Percentiles rank a stretch among this genome's conserved stretches.
phyloP scores from a whole-genome alignment of 2,888 invertebrate species.

The Himalopsyche anomala region DNA sequence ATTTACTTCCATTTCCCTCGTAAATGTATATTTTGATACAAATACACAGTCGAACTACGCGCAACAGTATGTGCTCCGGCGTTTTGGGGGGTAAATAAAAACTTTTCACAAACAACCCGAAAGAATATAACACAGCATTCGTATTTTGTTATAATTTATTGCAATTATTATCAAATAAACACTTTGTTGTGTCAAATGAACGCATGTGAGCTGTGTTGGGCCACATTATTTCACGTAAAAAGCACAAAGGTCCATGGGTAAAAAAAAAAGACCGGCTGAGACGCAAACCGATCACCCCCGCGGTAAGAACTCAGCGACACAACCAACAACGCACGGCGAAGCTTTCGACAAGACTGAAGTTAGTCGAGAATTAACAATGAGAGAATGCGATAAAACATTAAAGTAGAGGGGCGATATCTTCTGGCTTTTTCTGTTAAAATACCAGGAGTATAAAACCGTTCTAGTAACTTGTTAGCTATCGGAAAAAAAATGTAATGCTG shows the following conservation, averaged over 20 bases:
- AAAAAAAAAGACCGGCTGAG: constrained; percentile 5
- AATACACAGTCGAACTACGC: not conserved
- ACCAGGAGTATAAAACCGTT: not conserved
- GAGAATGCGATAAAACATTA: constrained; percentile 31
- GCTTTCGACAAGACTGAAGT: constrained; percentile 29
- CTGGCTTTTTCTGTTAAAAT: not conserved
- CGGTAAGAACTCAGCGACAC: not conserved
- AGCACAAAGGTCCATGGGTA: not conserved
- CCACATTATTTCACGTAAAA: constrained; percentile 14
- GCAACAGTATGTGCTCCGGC: not conserved
- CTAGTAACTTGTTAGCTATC: not conserved
- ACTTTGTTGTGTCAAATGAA: not conserved
- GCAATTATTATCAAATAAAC: not conserved
- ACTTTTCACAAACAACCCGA: constrained; percentile 21
- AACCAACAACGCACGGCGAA: not conserved
- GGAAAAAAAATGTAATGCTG: not conserved
- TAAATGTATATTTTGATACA: not conserved
- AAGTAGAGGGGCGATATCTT: constrained; percentile 4
- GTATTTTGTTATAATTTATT: not conserved
- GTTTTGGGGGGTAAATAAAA: constrained; percentile 26
- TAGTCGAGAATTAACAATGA: not conserved
- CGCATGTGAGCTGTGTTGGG: not conserved
- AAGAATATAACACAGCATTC: not conserved
- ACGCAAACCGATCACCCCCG: constrained; percentile 29
- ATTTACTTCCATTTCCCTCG: not conserved